A percentile compares a stretch with the other conserved stretches of the same genome.
These are phyloP conservation scores for Cryptoprocta ferox DNA, from an alignment of 2,797 vertebrate species.

Conservation along the genomic window DNA sequence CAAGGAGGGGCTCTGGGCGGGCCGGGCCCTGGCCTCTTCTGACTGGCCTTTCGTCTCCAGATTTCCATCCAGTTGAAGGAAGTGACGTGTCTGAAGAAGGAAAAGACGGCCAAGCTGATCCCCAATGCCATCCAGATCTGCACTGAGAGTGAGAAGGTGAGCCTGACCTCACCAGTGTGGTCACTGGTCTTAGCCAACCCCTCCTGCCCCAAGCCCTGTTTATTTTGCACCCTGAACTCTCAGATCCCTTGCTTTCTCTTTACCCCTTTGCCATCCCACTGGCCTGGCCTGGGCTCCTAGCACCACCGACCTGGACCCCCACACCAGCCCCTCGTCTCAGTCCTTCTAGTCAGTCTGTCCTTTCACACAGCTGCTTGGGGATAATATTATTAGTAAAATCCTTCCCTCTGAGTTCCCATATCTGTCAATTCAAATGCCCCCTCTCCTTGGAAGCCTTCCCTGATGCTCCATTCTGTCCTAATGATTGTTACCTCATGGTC, in stretches of 20 bases:
- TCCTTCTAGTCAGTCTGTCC: neutral
- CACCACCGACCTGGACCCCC: neutral
- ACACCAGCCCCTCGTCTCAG: neutral
- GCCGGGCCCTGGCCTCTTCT: neutral
- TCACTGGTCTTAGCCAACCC: rapidly evolving
- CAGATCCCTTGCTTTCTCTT: neutral
- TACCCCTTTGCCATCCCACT: neutral
- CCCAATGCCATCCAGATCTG: slow-evolving; percentile 96
- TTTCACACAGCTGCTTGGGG: neutral
- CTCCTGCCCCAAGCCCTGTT: neutral
- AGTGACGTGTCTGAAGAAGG: slow-evolving; percentile 93
- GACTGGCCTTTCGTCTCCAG: slow-evolving; percentile 77
- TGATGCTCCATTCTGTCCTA: neutral
- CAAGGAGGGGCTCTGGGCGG: rapidly evolving
- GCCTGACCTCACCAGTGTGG: rapidly evolving
- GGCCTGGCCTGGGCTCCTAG: neutral
- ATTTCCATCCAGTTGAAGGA: slow-evolving; percentile 95
- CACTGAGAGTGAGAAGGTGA: slow-evolving; percentile 93
- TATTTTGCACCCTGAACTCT: neutral
- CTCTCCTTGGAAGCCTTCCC: neutral
- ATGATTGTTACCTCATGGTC: neutral
- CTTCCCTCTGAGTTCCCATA: neutral
- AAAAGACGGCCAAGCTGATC: slow-evolving; percentile 96
- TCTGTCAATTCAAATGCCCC: neutral
- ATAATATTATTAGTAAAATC: neutral